These are phyloP conservation scores for Meloidogyne floridensis DNA, from an alignment of 1,140 invertebrate species.

Conservation along the genomic window DNA sequence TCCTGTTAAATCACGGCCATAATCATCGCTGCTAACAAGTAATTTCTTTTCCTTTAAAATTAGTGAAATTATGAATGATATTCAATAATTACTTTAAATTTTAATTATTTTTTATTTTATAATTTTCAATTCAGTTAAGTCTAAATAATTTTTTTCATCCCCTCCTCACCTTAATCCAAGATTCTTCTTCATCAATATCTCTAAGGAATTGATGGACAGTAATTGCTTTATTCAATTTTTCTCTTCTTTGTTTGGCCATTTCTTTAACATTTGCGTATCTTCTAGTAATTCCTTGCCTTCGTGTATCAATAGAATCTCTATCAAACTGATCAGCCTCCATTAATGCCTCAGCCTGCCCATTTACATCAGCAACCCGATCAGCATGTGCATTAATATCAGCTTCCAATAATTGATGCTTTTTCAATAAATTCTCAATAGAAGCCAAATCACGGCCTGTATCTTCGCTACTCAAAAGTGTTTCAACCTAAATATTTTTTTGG, in stretches of 20 bases:
- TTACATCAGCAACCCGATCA: slow-evolving; percentile 88
- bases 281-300: slow-evolving; percentile 85
- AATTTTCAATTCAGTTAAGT: neutral
- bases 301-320: slow-evolving; percentile 86
- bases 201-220: slow-evolving; percentile 98
- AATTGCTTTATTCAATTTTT: slow-evolving; percentile 87
- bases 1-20: slow-evolving; percentile 89
- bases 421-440: slow-evolving; percentile 92
- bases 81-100: too few species aligned
- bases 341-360: slow-evolving; percentile 86
- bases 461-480: slow-evolving; percentile 88
- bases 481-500: slow-evolving; percentile 66
- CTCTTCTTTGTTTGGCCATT: slow-evolving; percentile 73
- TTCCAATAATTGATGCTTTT: slow-evolving; percentile 77
- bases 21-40: slow-evolving; percentile 93
- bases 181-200: slow-evolving; percentile 98
- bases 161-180: slow-evolving; percentile 90
- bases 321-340: slow-evolving; percentile 93
- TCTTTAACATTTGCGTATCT: slow-evolving; percentile 75
- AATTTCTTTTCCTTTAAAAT: slow-evolving; percentile 67
- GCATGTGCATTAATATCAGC: slow-evolving; percentile 88
- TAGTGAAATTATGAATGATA: too few species aligned
- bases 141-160: neutral
- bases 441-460: slow-evolving; percentile 97
- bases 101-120: too few species aligned